Percentiles rank a stretch among this genome's conserved stretches.
Conservation (phyloP, 2,888 invertebrate genomes). For the Drosophila kuntzei region DNA sequence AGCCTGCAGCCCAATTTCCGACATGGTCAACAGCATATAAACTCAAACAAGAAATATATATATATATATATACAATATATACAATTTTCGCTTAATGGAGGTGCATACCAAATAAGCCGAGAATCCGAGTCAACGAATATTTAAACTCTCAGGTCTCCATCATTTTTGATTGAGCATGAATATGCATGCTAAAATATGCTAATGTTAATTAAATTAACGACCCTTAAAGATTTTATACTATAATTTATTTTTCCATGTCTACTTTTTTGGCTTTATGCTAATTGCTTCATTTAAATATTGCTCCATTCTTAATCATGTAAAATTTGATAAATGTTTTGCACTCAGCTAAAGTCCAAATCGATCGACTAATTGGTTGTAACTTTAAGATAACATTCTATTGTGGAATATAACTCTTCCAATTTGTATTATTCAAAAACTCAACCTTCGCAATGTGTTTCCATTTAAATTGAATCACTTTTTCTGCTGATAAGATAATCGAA, state of each 20-base stretch:
- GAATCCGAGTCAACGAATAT: slow-evolving; percentile 8
- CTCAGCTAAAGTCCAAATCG: slow-evolving; percentile 46
- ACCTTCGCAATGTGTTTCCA: slow-evolving; percentile 5
- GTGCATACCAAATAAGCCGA: slow-evolving; percentile 68
- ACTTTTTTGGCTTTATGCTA: slow-evolving; percentile 33
- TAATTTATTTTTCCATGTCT: slow-evolving; percentile 54
- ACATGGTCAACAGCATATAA: slow-evolving; percentile 50
- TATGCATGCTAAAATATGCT: slow-evolving; percentile 70
- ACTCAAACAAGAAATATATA: slow-evolving; percentile 44
- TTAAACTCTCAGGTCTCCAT: slow-evolving; percentile 12
- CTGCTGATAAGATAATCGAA: slow-evolving; percentile 31
- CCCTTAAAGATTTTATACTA: slow-evolving; percentile 52
- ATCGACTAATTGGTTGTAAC: slow-evolving; percentile 45
- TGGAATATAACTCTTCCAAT: not conserved
- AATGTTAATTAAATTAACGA: slow-evolving; percentile 77
- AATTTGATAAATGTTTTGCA: slow-evolving; percentile 57
- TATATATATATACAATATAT: too few relatives aligned
- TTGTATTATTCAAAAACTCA: slow-evolving; percentile 2
- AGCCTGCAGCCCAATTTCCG: slow-evolving; percentile 66
- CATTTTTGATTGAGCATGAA: slow-evolving; percentile 71
- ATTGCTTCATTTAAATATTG: slow-evolving; percentile 40
- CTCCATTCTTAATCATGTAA: slow-evolving; percentile 40
- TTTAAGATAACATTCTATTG: slow-evolving; percentile 13
- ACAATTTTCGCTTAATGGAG: slow-evolving; percentile 56
- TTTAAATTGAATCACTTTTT: slow-evolving; percentile 5